Evolutionary conservation across 2,113 vertebrate species (phyloP).

Genomic region (Bufo bufo): DNA sequence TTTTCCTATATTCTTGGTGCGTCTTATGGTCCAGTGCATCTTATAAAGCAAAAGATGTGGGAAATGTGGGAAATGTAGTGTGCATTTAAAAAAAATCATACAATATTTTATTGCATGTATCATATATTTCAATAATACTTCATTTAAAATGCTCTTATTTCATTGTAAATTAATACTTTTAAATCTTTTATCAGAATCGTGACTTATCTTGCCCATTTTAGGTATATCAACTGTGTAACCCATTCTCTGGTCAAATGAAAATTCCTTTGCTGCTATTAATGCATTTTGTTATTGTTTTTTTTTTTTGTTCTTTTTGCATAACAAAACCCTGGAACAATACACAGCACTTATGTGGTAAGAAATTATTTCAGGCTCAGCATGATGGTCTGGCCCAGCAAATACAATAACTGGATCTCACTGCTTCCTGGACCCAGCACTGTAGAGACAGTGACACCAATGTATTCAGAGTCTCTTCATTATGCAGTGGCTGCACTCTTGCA

Average conservation of each 20-base stretch:
- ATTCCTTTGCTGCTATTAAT: conserved; percentile 1
- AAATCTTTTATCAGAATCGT: background rate
- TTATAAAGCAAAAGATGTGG: too few species aligned
- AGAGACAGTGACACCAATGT: conserved; percentile 21
- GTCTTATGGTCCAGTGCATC: too few species aligned
- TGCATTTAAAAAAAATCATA: too few species aligned
- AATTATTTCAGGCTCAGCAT: conserved; percentile 21
- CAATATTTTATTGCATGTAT: too few species aligned
- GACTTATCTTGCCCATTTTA: background rate
- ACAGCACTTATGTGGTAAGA: background rate
- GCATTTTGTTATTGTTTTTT: background rate
- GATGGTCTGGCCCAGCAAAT: conserved; percentile 16
- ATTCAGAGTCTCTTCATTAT: conserved; percentile 6
- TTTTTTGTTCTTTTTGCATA: background rate
- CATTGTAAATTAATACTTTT: too few species aligned
- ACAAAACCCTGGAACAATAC: background rate
- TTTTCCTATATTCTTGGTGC: too few species aligned
- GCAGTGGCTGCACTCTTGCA: conserved; percentile 14
- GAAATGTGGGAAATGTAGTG: too few species aligned
- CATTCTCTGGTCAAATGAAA: background rate
- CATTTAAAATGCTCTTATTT: too few species aligned
- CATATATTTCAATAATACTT: too few species aligned
- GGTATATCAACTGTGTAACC: background rate
- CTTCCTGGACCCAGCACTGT: conserved; percentile 1
- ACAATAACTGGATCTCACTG: conserved; percentile 1